A percentile compares a stretch with the other conserved stretches of the same genome.
Conservation (phyloP, 23 tunicate genomes). For the Styela clava region DNA sequence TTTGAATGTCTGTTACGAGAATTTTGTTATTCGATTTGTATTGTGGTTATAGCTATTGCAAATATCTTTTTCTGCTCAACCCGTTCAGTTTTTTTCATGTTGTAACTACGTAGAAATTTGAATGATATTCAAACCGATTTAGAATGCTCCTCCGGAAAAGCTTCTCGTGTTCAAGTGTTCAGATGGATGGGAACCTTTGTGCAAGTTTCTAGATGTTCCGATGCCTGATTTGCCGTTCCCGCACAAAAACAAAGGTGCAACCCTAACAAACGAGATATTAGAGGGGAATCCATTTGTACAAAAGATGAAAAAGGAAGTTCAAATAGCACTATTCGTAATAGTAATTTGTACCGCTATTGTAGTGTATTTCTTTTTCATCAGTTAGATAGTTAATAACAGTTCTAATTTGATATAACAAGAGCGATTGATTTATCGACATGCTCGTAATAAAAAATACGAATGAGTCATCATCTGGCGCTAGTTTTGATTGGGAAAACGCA, state of each 20-base stretch:
- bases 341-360: not conserved
- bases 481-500: not conserved
- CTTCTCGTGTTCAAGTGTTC: not conserved
- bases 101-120: not conserved
- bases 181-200: not conserved
- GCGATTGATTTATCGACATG: no score
- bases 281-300: not conserved
- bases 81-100: not conserved
- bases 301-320: not conserved
- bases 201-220: not conserved
- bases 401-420: no score
- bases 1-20: not conserved
- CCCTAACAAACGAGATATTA: not conserved
- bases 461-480: not conserved
- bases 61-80: not conserved
- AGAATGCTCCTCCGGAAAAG: not conserved
- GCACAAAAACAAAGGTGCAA: slow-evolving; percentile 51
- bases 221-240: slow-evolving; percentile 50
- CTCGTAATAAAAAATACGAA: no score
- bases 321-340: not conserved
- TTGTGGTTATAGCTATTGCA: not conserved
- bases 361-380: not conserved
- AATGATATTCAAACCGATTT: not conserved
- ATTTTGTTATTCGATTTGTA: not conserved
- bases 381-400: not conserved